Evolutionary conservation across 1,140 invertebrate genomes (phyloP), one percentile per base, ranked within the genome.

Genomic region (Mercenaria mercenaria): DNA sequence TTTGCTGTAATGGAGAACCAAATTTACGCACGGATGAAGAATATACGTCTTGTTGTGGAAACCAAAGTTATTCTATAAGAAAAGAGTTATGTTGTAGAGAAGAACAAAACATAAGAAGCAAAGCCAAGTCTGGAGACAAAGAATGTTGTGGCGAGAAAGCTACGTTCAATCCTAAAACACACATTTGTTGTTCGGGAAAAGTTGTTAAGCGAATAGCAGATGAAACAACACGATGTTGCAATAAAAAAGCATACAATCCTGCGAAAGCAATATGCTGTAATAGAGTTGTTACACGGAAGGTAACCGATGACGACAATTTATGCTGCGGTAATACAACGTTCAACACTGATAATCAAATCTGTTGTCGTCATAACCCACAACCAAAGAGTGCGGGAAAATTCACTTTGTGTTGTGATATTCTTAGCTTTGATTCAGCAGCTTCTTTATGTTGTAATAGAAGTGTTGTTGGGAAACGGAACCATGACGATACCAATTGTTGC

Each of bases 271-370:
- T 72, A 1, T 72, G 64, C 39, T 72, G 61, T 39, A 39, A 72
- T 23, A 41, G 34, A 4, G 3, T 1, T 26, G 82, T 84, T 18
- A 37, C 23, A 1, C 8, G 1, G n/a, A 84, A 84, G 47, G 4
- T 37, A 20, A 34, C 59, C 29, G 18, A 29, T 32, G 64, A 47
- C n/a, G 82, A 84, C 29, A 84, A 69, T 34, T 50, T 67, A 72
- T 84, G 82, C 20, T 84, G 82, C 37, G 82, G 82, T 29, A 72
- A 84, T 50, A 34, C 59, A 50, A 84, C 82, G 11, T 47, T 47
- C 15, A 52, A 84, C 34, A 26, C 11, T 23, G 20, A 4, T 8
- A 72, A 18, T 10, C 59, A 84, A 84, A 72, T 84, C 1, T 84
- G 82, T 50, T 84, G 82, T 50, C 26, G 47, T 26, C 59, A 56